Conservation (phyloP, 2,113 vertebrate genomes). For the Tichodroma muraria region DNA sequence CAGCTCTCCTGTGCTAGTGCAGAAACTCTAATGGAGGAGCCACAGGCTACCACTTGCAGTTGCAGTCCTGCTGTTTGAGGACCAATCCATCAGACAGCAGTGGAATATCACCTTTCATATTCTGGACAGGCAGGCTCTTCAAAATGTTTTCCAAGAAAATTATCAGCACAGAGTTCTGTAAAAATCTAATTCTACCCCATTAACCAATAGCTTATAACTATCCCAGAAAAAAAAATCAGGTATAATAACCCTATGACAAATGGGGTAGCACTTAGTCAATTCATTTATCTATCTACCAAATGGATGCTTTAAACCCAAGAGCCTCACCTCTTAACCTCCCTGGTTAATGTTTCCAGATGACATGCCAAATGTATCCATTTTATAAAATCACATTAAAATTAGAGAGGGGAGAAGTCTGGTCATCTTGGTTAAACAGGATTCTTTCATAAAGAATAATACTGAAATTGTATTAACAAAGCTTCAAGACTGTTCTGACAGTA, state of each 20-base stretch:
- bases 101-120: conserved; percentile 1
- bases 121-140: conserved; percentile 8
- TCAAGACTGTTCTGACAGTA: neutral
- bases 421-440: neutral
- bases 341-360: conserved; percentile 16
- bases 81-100: neutral
- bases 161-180: conserved; percentile 29
- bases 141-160: conserved; percentile 53
- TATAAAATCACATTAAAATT: conserved; percentile 20
- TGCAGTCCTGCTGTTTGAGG: neutral
- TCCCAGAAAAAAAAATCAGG: neutral
- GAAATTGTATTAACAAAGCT: neutral
- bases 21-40: conserved; percentile 15
- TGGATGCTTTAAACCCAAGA: neutral
- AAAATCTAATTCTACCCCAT: conserved; percentile 53
- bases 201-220: conserved; percentile 27
- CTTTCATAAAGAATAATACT: neutral
- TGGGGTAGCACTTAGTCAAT: neutral
- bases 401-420: neutral
- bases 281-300: conserved; percentile 12
- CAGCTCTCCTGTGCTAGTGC: neutral
- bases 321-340: conserved; percentile 10
- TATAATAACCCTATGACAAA: conserved; percentile 35
- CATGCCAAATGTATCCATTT: neutral
- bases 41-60: conserved; percentile 34